Conservation (phyloP, 1,140 invertebrate genomes). For the Hyles vespertilio region DNA sequence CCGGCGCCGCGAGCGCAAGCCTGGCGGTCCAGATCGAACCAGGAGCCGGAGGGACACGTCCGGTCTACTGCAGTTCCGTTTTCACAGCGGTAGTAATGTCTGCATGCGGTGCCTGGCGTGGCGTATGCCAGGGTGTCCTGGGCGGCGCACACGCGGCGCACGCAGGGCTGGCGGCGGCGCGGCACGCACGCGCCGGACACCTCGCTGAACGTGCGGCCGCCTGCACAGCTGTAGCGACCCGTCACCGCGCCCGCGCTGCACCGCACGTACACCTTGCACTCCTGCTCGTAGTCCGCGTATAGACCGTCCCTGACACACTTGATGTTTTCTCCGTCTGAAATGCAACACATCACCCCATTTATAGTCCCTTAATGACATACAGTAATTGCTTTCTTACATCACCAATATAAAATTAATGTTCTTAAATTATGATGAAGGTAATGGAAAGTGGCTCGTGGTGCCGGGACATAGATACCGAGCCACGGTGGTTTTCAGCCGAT, state of each 20-base stretch:
- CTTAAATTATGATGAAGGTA: no score
- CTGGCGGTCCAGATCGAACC: constrained; percentile 74
- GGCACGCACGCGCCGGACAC: constrained; percentile 56
- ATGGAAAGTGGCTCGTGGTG: no score
- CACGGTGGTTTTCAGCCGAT: no score
- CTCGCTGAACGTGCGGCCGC: constrained; percentile 58
- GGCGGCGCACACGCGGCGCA: constrained; percentile 50
- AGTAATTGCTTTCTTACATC: no score
- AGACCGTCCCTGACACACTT: constrained; percentile 53
- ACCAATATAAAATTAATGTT: no score
- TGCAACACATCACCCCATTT: neutral
- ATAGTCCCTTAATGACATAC: no score
- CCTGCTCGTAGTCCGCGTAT: constrained; percentile 52
- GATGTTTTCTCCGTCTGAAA: constrained; percentile 45
- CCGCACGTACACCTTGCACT: constrained; percentile 55
- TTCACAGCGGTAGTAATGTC: constrained; percentile 70
- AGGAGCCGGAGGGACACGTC: constrained; percentile 62
- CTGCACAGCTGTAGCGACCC: constrained; percentile 47
- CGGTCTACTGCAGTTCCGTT: constrained; percentile 72
- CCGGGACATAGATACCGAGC: no score
- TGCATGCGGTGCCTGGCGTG: constrained; percentile 74
- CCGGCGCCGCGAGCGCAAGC: constrained; percentile 63
- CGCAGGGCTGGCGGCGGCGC: constrained; percentile 44
- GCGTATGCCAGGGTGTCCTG: constrained; percentile 57
- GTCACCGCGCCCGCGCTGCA: constrained; percentile 42